Percentiles rank a stretch among this genome's conserved stretches.
Evolutionary conservation across 2,797 vertebrate genomes (phyloP).

Genomic region (Scolopax rusticola): DNA sequence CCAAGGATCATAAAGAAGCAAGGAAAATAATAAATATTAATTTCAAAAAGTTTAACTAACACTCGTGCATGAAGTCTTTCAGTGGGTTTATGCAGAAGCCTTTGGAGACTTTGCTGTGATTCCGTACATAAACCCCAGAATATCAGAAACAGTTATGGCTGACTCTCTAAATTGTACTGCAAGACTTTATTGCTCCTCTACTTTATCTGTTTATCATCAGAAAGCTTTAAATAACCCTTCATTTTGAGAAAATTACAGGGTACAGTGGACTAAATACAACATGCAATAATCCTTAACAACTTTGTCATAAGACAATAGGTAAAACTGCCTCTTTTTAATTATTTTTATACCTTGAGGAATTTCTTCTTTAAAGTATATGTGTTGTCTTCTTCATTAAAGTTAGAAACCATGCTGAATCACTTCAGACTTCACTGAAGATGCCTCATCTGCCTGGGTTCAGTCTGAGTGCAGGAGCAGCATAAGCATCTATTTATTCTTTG

Average conservation of each 20-base stretch:
- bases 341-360: neutral
- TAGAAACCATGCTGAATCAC: neutral
- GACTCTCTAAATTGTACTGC: neutral
- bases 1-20: neutral
- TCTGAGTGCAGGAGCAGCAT: neutral
- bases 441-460: neutral
- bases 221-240: slow-evolving; percentile 32
- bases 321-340: neutral
- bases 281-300: neutral
- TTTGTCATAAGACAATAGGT: neutral
- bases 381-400: neutral
- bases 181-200: neutral
- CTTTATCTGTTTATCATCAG: slow-evolving; percentile 33
- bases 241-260: slow-evolving; percentile 32
- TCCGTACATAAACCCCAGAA: neutral
- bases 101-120: neutral
- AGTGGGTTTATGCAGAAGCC: neutral
- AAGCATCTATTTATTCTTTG: neutral
- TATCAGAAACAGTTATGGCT: neutral
- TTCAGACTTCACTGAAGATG: neutral
- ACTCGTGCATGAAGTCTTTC: neutral
- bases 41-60: slow-evolving; percentile 21
- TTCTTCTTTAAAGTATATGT: neutral
- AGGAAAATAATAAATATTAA: slow-evolving; percentile 14
- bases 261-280: neutral